Evolutionary conservation across 2,113 vertebrate genomes (phyloP).

Genomic region (Hypocryptadius cinnamomeus): DNA sequence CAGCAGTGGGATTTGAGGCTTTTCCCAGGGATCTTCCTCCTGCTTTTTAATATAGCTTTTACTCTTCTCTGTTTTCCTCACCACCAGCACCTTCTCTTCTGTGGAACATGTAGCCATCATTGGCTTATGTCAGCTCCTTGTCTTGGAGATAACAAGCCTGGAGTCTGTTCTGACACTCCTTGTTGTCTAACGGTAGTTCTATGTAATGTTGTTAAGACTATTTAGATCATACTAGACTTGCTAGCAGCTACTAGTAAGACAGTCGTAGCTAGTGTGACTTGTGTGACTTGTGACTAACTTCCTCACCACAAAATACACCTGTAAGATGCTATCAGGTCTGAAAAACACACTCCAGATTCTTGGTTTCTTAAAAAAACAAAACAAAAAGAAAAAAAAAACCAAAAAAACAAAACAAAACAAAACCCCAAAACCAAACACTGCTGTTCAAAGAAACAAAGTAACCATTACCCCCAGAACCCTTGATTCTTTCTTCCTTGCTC

Average conservation of each 20-base stretch:
- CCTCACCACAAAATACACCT: constrained; percentile 28
- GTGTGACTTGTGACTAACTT: constrained; percentile 24
- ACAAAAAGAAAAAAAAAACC: not conserved
- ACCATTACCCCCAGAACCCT: not conserved
- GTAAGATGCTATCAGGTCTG: constrained; percentile 10
- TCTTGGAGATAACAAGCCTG: not conserved
- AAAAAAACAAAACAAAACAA: not conserved
- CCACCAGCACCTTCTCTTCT: not conserved
- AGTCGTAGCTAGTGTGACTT: not conserved
- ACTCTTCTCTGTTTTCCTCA: not conserved
- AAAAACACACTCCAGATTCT: constrained; percentile 27
- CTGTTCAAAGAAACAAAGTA: constrained; percentile 9
- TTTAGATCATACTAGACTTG: not conserved
- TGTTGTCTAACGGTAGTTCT: not conserved
- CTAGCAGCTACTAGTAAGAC: not conserved
- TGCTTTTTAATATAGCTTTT: not conserved
- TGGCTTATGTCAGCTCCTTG: not conserved
- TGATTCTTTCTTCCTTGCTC: not conserved
- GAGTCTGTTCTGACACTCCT: not conserved
- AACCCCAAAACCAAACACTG: not conserved
- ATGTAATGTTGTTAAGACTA: not conserved
- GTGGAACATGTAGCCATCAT: not conserved
- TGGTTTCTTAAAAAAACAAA: not conserved
- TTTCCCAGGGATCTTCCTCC: not conserved
- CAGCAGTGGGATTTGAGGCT: not conserved